These are phyloP conservation scores for Microplitis manilae DNA, from an alignment of 2,888 invertebrate species.

Conservation along the genomic window DNA sequence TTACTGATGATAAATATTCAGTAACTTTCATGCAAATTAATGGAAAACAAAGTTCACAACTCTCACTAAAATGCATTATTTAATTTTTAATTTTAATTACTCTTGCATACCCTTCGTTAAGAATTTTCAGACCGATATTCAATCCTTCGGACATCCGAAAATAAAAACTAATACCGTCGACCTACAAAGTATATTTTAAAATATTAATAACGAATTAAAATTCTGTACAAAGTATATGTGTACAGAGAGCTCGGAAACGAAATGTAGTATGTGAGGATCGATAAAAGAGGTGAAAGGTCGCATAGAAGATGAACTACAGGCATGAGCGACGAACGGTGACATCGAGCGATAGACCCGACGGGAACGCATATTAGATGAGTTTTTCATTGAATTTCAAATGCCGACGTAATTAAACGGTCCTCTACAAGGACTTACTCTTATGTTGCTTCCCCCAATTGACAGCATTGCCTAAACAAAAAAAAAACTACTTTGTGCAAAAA, in stretches of 20 bases:
- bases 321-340: background rate
- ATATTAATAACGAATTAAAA: background rate
- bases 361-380: conserved; percentile 2
- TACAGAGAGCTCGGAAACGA: background rate
- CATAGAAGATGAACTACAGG: background rate
- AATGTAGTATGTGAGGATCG: background rate
- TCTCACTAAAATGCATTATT: too few relatives aligned
- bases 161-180: background rate
- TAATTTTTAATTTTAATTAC: too few relatives aligned
- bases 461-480: background rate
- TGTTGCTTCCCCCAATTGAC: background rate
- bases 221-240: background rate
- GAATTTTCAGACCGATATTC: too few relatives aligned
- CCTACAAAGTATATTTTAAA: background rate
- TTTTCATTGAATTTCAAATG: conserved; percentile 35
- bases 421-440: background rate
- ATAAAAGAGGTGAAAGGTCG: background rate
- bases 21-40: background rate
- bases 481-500: background rate
- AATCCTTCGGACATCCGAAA: too few relatives aligned
- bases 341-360: background rate
- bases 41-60: background rate
- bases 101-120: too few relatives aligned
- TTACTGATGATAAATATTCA: background rate
- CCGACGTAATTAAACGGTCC: conserved; percentile 24